A percentile compares a stretch with the other conserved stretches of the same genome.
Evolutionary conservation across 1,140 invertebrate species (phyloP).

Genomic region (Sinonovacula constricta): DNA sequence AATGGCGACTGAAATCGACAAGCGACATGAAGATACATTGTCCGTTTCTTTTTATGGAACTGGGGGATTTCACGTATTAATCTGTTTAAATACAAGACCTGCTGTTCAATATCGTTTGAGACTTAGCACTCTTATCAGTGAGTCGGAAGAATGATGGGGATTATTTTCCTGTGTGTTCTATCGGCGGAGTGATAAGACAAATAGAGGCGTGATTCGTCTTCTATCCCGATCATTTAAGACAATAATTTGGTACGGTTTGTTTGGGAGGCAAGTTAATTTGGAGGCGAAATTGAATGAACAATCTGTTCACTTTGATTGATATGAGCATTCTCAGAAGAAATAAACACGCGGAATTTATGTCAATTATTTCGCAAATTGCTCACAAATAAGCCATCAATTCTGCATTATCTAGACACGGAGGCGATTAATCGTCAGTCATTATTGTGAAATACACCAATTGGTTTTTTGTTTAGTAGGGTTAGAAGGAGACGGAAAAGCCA

Average conservation of each 20-base stretch:
- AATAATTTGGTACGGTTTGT: conserved; percentile 52
- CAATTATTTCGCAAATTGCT: conserved; percentile 57
- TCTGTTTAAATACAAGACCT: too few species aligned
- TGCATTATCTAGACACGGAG: conserved; percentile 49
- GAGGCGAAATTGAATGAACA: conserved; percentile 49
- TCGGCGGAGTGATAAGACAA: conserved; percentile 39
- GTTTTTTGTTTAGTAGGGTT: conserved; percentile 45
- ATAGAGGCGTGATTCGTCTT: conserved; percentile 40
- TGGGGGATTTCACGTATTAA: too few species aligned
- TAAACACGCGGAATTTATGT: conserved; percentile 54
- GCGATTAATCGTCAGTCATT: conserved; percentile 52
- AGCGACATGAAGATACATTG: too few species aligned
- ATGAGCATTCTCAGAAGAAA: conserved; percentile 52
- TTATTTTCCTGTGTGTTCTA: conserved; percentile 37
- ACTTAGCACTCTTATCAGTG: too few species aligned
- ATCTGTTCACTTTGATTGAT: conserved; percentile 44
- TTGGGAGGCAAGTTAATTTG: conserved; percentile 52
- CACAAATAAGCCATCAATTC: conserved; percentile 55
- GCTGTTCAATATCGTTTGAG: too few species aligned
- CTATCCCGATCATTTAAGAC: conserved; percentile 41
- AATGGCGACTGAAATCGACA: too few species aligned
- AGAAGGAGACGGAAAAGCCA: conserved; percentile 45
- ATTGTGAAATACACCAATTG: conserved; percentile 49
- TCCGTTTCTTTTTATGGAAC: too few species aligned
- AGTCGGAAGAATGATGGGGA: too few species aligned